Evolutionary conservation across 2,797 vertebrate species (phyloP).

Genomic region (Pseudochirops cupreus): DNA sequence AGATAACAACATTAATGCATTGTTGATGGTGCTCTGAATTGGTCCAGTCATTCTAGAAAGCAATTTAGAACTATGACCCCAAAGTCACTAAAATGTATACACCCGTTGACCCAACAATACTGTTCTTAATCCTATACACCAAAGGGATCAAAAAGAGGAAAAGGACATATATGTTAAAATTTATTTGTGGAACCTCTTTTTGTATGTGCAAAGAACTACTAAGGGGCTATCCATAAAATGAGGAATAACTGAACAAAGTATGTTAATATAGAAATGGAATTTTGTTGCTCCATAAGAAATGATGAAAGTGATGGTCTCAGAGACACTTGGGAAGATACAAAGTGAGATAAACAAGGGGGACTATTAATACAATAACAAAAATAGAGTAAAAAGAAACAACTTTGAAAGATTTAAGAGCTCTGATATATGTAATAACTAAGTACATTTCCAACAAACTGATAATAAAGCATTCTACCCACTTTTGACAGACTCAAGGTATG

Average conservation of each 20-base stretch:
- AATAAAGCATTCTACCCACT: background rate
- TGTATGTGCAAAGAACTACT: background rate
- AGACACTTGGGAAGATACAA: background rate
- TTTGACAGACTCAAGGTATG: background rate
- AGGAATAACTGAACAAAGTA: background rate
- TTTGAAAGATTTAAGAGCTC: background rate
- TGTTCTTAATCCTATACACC: background rate
- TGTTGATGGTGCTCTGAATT: background rate
- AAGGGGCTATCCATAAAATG: background rate
- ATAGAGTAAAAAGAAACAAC: background rate
- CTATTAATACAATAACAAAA: background rate
- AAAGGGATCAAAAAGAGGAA: background rate
- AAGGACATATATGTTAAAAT: background rate
- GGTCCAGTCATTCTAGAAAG: background rate
- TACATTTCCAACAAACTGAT: background rate
- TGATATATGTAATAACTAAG: background rate
- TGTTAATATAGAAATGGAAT: background rate
- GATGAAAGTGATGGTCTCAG: background rate
- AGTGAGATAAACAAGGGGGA: background rate
- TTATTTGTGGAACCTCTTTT: background rate
- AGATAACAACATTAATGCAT: background rate
- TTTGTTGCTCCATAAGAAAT: background rate
- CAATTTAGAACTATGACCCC: too few species aligned
- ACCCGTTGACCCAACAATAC: background rate
- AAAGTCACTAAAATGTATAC: too few species aligned